phyloP scores from a whole-genome alignment of 2,888 invertebrate species.

The Agelastica alni region DNA sequence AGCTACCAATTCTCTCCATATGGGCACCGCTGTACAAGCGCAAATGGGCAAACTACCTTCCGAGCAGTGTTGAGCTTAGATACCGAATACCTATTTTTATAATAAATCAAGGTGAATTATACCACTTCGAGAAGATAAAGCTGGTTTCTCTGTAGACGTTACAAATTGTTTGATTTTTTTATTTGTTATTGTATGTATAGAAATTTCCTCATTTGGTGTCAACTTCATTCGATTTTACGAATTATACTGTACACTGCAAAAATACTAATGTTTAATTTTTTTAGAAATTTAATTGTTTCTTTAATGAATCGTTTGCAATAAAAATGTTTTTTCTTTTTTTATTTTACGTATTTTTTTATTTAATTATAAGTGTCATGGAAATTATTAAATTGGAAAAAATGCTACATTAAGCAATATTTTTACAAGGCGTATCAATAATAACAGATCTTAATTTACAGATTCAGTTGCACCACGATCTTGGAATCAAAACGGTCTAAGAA shows the following conservation, averaged over 20 bases:
- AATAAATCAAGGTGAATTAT: slow-evolving; percentile 49
- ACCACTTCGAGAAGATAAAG: slow-evolving; percentile 33
- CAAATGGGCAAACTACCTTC: slow-evolving; percentile 47
- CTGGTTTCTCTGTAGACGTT: slow-evolving; percentile 35
- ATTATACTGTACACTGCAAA: neutral
- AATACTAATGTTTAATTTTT: too few species aligned
- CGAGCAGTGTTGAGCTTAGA: slow-evolving; percentile 49
- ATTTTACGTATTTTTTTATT: too few species aligned
- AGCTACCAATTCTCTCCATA: slow-evolving; percentile 44
- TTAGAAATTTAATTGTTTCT: too few species aligned
- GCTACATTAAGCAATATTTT: too few species aligned
- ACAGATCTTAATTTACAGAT: too few species aligned
- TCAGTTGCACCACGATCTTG: too few species aligned
- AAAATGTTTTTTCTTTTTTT: too few species aligned
- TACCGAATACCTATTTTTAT: slow-evolving; percentile 47
- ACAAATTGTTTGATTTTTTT: slow-evolving; percentile 37
- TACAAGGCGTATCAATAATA: too few species aligned
- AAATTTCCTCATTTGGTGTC: slow-evolving; percentile 27
- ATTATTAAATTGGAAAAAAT: too few species aligned
- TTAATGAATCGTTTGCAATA: too few species aligned
- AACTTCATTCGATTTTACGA: slow-evolving; percentile 8
- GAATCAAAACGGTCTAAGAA: too few species aligned
- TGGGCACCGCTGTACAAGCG: slow-evolving; percentile 44
- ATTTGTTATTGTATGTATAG: slow-evolving; percentile 18
- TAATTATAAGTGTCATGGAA: too few species aligned